Evolutionary conservation across 2,888 invertebrate species (phyloP), one percentile per base, ranked within the genome.

Genomic region (Creontiades dilutus): DNA sequence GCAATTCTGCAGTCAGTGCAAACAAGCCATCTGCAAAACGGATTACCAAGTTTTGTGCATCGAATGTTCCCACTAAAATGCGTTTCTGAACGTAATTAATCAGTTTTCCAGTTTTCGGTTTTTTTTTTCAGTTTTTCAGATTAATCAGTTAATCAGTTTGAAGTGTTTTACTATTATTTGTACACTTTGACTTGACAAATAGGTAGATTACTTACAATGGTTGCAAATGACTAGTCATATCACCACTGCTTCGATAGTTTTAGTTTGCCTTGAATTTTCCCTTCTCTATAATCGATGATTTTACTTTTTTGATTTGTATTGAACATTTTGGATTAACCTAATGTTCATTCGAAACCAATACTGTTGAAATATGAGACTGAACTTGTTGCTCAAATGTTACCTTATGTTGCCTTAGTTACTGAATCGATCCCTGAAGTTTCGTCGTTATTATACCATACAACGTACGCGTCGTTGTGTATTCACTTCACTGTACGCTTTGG

Each of bases 171-270:
- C 52, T 14, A 12, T 52, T 52, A 52, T 16, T 14, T 52, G 1
- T 52, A 19, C 61, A 52, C 19, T 61, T 19, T 61, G 7, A 61
- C 19, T 61, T 52, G 7, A 61, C 61, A 61, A 61, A 61, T 19
- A 0, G 61, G 19, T 11, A 16, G n/a, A 61, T 61, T 61, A 61
- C 19, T 19, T 61, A 61, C 61, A 61, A 61, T 61, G 61, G 61
- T 61, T 61, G 61, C 19, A 37, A 76, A 76, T 76, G 76, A 28
- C 76, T 76, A 76, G 76, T 76, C 76, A 37, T n/a, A 76, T 76
- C 76, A 16, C 3, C 27, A n/a, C 37, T 76, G 12, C 0, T 76
- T 37, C 27, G 2, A 76, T 76, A 28, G 4, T 19, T 9, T 75
- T 5, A 75, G 16, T 75, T 75, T 75, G 75, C n/a, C 23, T 27